Conservation (phyloP, 64 coral and sea anemone species). For the Acropora tenuis region DNA sequence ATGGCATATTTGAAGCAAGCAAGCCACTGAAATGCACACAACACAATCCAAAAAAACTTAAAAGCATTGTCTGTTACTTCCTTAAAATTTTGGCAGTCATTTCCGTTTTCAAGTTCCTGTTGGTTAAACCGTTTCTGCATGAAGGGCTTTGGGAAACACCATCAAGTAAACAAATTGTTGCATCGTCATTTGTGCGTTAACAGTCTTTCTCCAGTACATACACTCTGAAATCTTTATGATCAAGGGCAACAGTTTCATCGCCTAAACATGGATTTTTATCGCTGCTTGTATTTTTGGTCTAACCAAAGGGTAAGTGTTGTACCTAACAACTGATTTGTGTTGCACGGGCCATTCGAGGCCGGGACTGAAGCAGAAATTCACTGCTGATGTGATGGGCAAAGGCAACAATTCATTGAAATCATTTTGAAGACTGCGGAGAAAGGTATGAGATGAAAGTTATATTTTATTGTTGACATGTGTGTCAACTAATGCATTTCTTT, state of each 20-base stretch:
- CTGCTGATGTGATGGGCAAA: constrained; percentile 12
- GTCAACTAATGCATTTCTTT: too few species aligned
- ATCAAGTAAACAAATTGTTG: not conserved
- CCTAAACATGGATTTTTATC: constrained; percentile 53
- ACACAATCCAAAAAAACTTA: not conserved
- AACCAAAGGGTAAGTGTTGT: constrained; percentile 30
- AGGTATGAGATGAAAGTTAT: constrained; percentile 6
- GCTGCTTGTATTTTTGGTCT: constrained; percentile 49
- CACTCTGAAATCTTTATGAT: not conserved
- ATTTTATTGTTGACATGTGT: not conserved
- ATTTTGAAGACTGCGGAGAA: constrained; percentile 16
- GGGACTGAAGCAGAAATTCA: constrained; percentile 37
- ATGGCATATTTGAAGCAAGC: not conserved
- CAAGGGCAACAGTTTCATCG: constrained; percentile 13
- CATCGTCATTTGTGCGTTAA: not conserved
- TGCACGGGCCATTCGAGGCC: constrained; percentile 27
- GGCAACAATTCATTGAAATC: constrained; percentile 17
- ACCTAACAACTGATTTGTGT: constrained; percentile 31
- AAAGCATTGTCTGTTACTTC: not conserved
- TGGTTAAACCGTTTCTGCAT: not conserved
- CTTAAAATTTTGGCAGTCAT: not conserved
- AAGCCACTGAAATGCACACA: not conserved
- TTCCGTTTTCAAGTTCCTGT: not conserved
- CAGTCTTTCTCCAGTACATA: not conserved
- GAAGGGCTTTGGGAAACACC: not conserved